These are phyloP conservation scores for Prosapia bicincta DNA, from an alignment of 2,888 invertebrate species.

Conservation along the genomic window DNA sequence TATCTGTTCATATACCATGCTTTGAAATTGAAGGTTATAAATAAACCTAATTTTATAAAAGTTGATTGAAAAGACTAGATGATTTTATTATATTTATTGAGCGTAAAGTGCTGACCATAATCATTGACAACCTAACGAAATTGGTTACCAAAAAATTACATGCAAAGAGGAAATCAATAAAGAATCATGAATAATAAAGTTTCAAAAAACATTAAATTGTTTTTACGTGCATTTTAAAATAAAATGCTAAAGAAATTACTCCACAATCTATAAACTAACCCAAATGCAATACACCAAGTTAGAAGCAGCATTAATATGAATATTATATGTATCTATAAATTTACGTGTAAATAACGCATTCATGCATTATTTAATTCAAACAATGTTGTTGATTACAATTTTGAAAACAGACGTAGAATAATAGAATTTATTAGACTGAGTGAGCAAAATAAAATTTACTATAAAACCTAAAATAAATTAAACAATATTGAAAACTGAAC, in stretches of 20 bases:
- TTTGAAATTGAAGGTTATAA: too few relatives aligned
- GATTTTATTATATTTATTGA: too few relatives aligned
- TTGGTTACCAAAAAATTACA: neutral
- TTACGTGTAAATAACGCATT: neutral
- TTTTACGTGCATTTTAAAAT: neutral
- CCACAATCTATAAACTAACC: neutral
- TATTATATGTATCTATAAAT: neutral
- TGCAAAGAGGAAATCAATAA: neutral
- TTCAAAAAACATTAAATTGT: neutral
- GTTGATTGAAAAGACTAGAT: too few relatives aligned
- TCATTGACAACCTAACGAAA: neutral
- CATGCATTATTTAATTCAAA: neutral
- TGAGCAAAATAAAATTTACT: too few relatives aligned
- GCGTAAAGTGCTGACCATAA: neutral
- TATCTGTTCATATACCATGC: too few relatives aligned
- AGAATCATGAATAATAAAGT: neutral
- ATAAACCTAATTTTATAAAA: too few relatives aligned
- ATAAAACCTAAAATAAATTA: too few relatives aligned
- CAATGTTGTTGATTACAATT: neutral
- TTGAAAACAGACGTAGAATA: neutral
- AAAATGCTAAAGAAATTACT: neutral
- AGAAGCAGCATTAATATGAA: neutral
- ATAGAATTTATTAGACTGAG: neutral
- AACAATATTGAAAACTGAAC: too few relatives aligned
- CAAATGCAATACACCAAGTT: slow-evolving; percentile 2